A percentile compares a stretch with the other conserved stretches of the same genome.
Evolutionary conservation across 2,888 invertebrate genomes (phyloP).

Genomic region (Heliconius hortense): DNA sequence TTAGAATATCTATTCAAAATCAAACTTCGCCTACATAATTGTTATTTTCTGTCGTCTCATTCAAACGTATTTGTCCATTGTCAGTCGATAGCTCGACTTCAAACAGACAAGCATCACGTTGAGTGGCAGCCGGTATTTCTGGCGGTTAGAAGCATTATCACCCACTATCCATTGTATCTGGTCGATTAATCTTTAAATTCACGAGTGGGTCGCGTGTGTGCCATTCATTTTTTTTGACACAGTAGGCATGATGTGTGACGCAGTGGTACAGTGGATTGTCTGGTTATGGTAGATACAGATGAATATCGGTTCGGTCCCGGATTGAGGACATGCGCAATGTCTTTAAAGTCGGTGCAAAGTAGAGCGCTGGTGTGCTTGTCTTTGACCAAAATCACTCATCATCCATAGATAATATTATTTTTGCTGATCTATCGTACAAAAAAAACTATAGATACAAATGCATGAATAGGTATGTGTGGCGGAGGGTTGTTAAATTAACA

Average conservation of each 20-base stretch:
- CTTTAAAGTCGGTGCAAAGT: too few species aligned
- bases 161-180: constrained; percentile 40
- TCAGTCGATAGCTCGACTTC: constrained; percentile 52
- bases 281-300: too few species aligned
- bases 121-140: constrained; percentile 55
- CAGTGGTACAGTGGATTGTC: not conserved
- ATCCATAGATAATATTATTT: too few species aligned
- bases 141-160: constrained; percentile 32
- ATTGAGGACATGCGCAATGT: not conserved
- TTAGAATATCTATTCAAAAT: constrained; percentile 19
- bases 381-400: too few species aligned
- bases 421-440: too few species aligned
- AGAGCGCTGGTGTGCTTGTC: too few species aligned
- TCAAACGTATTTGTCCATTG: constrained; percentile 59
- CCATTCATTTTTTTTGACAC: constrained; percentile 31
- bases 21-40: constrained; percentile 53
- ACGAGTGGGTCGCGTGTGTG: constrained; percentile 45
- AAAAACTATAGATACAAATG: not conserved
- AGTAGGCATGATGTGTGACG: not conserved
- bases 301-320: not conserved
- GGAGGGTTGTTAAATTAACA: not conserved
- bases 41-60: constrained; percentile 54
- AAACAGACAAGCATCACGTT: constrained; percentile 55
- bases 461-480: too few species aligned
- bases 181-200: constrained; percentile 51